Evolutionary conservation across 1,140 invertebrate genomes (phyloP).

Genomic region (Argopecten irradians): DNA sequence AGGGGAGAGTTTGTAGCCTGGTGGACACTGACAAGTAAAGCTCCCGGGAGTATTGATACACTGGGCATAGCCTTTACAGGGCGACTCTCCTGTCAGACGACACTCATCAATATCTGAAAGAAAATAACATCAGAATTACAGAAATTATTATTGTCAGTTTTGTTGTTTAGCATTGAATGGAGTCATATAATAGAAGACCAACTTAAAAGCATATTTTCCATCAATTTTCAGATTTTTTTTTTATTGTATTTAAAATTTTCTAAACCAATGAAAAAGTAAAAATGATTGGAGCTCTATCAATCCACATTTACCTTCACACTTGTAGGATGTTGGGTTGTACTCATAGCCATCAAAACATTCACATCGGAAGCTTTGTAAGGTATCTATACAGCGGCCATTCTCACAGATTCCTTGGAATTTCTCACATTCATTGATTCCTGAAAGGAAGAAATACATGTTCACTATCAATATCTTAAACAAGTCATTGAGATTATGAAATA

Average conservation of each 20-base stretch:
- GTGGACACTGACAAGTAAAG: conserved; percentile 75
- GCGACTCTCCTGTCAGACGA: conserved; percentile 47
- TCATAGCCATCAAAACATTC: conserved; percentile 67
- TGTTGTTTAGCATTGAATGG: too few relatives aligned
- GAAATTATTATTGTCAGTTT: too few relatives aligned
- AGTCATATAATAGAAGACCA: too few relatives aligned
- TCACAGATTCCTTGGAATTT: conserved; percentile 82
- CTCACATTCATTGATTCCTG: conserved; percentile 85
- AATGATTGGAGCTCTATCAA: too few relatives aligned
- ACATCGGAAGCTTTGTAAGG: conserved; percentile 81
- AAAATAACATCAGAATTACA: too few relatives aligned
- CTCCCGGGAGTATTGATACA: conserved; percentile 75
- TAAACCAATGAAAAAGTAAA: too few relatives aligned
- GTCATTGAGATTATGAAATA: background rate
- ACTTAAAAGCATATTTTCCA: too few relatives aligned
- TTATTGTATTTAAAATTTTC: too few relatives aligned
- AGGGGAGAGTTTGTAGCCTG: conserved; percentile 83
- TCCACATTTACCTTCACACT: conserved; percentile 73
- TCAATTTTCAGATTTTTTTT: too few relatives aligned
- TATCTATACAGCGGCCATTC: conserved; percentile 88
- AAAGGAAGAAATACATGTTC: conserved; percentile 31
- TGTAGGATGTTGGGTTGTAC: conserved; percentile 78
- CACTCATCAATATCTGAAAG: conserved; percentile 75
- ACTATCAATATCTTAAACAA: background rate
- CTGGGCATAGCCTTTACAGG: conserved; percentile 69